A percentile compares a stretch with the other conserved stretches of the same genome.
Evolutionary conservation across 2,113 vertebrate genomes (phyloP).

Genomic region (Columba janthina): DNA sequence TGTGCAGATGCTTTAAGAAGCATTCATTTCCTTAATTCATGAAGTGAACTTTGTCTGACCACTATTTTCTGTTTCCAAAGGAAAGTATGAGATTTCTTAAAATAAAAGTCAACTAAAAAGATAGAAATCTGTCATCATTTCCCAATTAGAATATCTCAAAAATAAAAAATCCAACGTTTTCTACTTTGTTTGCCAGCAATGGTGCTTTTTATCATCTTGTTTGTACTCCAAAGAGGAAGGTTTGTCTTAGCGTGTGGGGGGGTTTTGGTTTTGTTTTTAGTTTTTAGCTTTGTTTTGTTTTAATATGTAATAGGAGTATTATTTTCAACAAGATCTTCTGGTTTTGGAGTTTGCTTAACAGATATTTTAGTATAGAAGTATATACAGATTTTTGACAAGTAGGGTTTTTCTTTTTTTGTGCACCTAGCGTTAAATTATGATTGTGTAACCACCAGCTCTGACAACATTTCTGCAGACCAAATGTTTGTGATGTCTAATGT

Average conservation of each 20-base stretch:
- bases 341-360: not conserved
- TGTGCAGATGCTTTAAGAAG: not conserved
- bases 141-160: not conserved
- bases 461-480: constrained; percentile 49
- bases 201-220: not conserved
- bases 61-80: not conserved
- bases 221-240: not conserved
- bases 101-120: not conserved
- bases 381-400: not conserved
- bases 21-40: not conserved
- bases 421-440: constrained; percentile 29
- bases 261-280: not conserved
- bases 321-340: not conserved
- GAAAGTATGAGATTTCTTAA: not conserved
- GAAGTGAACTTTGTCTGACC: not conserved
- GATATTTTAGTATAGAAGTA: not conserved
- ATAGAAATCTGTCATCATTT: not conserved
- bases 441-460: constrained; percentile 19
- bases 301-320: not conserved
- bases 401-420: not conserved
- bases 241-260: not conserved
- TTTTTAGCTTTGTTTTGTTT: not conserved
- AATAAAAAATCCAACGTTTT: not conserved
- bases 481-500: constrained; percentile 47
- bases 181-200: not conserved